Evolutionary conservation across 1,140 invertebrate species (phyloP), one percentile per base, ranked within the genome.

Genomic region (Pseudomyrmex flavicornis): DNA sequence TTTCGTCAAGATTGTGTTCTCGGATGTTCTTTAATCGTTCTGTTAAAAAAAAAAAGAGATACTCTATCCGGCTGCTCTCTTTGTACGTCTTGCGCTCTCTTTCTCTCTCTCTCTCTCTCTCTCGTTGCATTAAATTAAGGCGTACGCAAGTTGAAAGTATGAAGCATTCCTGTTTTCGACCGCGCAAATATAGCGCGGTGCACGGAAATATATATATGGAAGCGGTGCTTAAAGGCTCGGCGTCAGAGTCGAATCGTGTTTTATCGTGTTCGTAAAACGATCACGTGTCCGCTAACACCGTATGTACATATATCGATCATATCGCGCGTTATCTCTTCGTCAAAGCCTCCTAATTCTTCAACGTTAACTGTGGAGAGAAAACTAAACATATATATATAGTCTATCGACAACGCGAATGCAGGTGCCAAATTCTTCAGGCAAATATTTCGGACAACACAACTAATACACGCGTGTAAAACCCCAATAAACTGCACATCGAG

Each of bases 371-470:
- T 70, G 10, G 3, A 15, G 20, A 59, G 15, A 58, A 17, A 58
- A 17, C 13, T 17, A 13, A 48, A 26, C 35, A 35, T 35, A 35
- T 35, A 59, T n/a, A 61, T 46, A 13, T 17, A 52, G 20, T 46
- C 46, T 12, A 13, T 48, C 10, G 20, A 44, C 52, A 52, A 56
- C 46, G 54, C 48, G 54, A 66, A 61, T 52, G 83, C 68, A 77
- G 72, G 87, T 89, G 87, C 87, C 87, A 89, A 89, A 89, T 89
- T 86, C 70, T 66, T 65, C 56, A 26, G 22, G 20, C 15, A 7
- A 20, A 74, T 17, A 50, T 61, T 56, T 75, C 70, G 48, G 20
- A 74, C 13, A 62, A 35, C 50, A 48, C 56, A 46, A 46, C 52
- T 52, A 15, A 46, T 20, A 56, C 73, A 26, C 54, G 62, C 26